Evolutionary conservation across 2,888 invertebrate genomes (phyloP).

Genomic region (Oligia fasciuncula): DNA sequence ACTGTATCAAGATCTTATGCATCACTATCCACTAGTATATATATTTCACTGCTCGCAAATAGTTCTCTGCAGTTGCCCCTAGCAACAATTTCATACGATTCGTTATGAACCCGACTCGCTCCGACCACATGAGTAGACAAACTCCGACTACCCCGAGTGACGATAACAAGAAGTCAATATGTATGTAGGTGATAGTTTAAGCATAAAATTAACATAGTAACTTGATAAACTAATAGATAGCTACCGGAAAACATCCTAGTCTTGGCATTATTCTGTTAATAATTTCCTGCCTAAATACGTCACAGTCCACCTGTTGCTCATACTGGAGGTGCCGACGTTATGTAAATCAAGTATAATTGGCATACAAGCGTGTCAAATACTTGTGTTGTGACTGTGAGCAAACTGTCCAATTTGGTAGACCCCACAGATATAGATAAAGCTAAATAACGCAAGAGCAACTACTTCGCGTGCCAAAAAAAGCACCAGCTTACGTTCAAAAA

Average conservation of each 20-base stretch:
- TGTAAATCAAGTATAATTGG: slow-evolving; percentile 9
- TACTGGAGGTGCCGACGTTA: background rate
- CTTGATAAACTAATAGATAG: slow-evolving; percentile 19
- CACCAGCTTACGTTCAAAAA: too few relatives aligned
- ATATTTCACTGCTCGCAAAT: slow-evolving; percentile 17
- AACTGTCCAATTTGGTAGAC: slow-evolving; percentile 3
- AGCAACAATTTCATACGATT: slow-evolving; percentile 35
- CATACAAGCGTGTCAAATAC: slow-evolving; percentile 9
- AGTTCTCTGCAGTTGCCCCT: slow-evolving; percentile 27
- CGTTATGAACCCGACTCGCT: slow-evolving; percentile 32
- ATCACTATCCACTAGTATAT: slow-evolving; percentile 5
- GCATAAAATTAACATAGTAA: slow-evolving; percentile 13
- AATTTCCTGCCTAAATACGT: slow-evolving; percentile 7
- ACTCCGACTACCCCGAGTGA: background rate
- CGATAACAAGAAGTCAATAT: slow-evolving; percentile 34
- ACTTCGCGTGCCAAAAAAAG: too few relatives aligned
- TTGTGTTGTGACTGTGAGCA: slow-evolving; percentile 2
- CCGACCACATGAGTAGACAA: background rate
- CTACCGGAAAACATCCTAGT: slow-evolving; percentile 16
- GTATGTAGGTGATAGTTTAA: slow-evolving; percentile 20
- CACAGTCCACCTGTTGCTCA: background rate
- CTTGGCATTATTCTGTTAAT: background rate
- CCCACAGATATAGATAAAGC: too few relatives aligned
- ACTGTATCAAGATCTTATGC: background rate
- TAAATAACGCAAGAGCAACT: too few relatives aligned